Evolutionary conservation across 2,113 vertebrate genomes (phyloP).

Genomic region (Forbesichthys agassizii): DNA sequence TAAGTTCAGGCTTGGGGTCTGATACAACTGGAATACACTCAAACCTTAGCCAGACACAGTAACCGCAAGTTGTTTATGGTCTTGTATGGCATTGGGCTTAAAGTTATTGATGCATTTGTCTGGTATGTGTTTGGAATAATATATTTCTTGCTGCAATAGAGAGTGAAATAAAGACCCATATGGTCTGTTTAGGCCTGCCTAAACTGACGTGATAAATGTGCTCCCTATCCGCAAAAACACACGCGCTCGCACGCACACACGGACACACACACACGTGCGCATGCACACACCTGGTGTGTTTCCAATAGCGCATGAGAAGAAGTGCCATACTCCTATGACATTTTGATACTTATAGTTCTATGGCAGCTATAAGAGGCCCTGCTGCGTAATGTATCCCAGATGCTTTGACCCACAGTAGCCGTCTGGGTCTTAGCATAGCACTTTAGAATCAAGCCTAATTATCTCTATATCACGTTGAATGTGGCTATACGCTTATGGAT

Average conservation of each 20-base stretch:
- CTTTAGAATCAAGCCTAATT: slow-evolving; percentile 34
- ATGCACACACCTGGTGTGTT: slow-evolving; percentile 1
- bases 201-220: slow-evolving; percentile 52
- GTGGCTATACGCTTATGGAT: slow-evolving; percentile 13
- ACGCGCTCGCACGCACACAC: slow-evolving; percentile 1
- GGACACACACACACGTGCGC: slow-evolving; percentile 1
- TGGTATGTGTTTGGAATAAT: neutral
- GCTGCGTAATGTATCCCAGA: slow-evolving; percentile 44
- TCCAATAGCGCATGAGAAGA: slow-evolving; percentile 21
- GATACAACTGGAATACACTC: neutral
- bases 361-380: slow-evolving; percentile 26
- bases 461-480: slow-evolving; percentile 19
- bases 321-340: slow-evolving; percentile 11
- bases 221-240: slow-evolving; percentile 15
- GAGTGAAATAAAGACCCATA: slow-evolving; percentile 39
- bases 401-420: slow-evolving; percentile 53
- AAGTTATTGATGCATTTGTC: slow-evolving; percentile 8
- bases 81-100: neutral
- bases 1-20: neutral
- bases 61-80: neutral
- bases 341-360: slow-evolving; percentile 13
- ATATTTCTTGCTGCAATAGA: slow-evolving; percentile 11
- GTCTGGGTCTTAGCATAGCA: slow-evolving; percentile 27
- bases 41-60: neutral
- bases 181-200: slow-evolving; percentile 31